These are phyloP conservation scores for Apodemia zela DNA, from an alignment of 2,888 invertebrate species.

Conservation along the genomic window DNA sequence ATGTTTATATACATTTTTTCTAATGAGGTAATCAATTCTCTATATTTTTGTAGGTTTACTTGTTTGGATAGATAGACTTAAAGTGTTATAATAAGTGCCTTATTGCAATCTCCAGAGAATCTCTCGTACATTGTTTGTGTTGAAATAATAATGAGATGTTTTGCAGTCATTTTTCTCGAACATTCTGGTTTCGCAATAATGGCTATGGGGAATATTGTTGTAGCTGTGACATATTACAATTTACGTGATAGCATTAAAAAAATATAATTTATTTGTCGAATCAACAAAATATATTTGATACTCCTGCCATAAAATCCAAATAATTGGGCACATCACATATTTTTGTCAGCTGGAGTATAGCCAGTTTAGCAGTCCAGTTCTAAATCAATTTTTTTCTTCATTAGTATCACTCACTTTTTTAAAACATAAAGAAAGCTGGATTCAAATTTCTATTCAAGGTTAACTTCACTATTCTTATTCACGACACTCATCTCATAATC, in stretches of 20 bases:
- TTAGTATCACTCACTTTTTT: too few relatives aligned
- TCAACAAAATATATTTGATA: too few relatives aligned
- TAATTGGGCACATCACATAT: background rate
- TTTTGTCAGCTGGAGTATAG: background rate
- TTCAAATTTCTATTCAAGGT: too few relatives aligned
- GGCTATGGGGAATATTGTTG: constrained; percentile 10
- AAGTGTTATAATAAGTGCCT: constrained; percentile 46
- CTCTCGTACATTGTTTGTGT: constrained; percentile 41
- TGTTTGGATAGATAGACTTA: constrained; percentile 33
- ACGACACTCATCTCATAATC: too few relatives aligned
- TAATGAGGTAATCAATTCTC: constrained; percentile 34
- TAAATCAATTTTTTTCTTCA: too few relatives aligned
- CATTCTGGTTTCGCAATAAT: constrained; percentile 10
- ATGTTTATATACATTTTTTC: constrained; percentile 53
- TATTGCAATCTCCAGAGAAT: constrained; percentile 69
- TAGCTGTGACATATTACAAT: background rate
- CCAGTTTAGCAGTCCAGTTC: too few relatives aligned
- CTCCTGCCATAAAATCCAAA: background rate
- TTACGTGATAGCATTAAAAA: background rate
- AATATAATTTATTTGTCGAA: background rate
- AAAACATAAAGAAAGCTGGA: too few relatives aligned
- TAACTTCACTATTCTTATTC: too few relatives aligned
- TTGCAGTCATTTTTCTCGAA: background rate
- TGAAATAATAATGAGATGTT: constrained; percentile 9
- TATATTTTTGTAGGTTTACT: constrained; percentile 43